Conservation (phyloP, 2,113 vertebrate genomes). For the Lynx canadensis region DNA sequence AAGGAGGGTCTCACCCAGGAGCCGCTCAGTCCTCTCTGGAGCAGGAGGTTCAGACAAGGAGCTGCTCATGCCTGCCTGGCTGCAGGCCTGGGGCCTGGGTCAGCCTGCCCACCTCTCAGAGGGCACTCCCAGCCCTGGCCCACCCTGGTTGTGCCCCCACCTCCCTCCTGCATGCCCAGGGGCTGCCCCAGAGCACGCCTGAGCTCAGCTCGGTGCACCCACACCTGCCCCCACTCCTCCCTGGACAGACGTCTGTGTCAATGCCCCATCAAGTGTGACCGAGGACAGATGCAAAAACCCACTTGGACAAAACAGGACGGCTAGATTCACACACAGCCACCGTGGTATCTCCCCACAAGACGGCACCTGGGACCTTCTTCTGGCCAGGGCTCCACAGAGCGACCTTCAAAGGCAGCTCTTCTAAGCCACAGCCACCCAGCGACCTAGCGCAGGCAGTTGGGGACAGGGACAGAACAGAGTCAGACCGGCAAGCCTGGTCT, state of each 20-base stretch:
- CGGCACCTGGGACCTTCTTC: not conserved
- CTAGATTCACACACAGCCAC: not conserved
- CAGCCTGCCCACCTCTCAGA: not conserved
- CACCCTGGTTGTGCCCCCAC: not conserved
- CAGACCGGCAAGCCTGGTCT: not conserved
- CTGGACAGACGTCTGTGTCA: not conserved
- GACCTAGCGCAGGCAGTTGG: not conserved
- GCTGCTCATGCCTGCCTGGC: not conserved
- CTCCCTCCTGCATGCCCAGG: rapidly evolving
- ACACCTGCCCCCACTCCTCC: not conserved
- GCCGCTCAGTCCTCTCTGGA: not conserved
- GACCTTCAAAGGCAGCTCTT: not conserved
- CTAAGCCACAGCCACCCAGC: not conserved
- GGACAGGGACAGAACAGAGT: not conserved
- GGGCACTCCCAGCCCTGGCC: not conserved
- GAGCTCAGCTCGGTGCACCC: not conserved
- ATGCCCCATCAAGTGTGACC: too few relatives aligned
- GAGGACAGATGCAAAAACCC: not conserved
- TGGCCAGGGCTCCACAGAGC: not conserved
- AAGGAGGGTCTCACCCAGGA: not conserved
- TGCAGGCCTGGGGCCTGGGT: not conserved
- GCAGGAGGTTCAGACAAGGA: rapidly evolving
- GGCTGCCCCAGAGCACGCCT: rapidly evolving
- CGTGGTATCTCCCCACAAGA: not conserved
- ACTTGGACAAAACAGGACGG: not conserved